phyloP scores from a whole-genome alignment of 2,888 invertebrate genomes.

The Drosophila longiperda region DNA sequence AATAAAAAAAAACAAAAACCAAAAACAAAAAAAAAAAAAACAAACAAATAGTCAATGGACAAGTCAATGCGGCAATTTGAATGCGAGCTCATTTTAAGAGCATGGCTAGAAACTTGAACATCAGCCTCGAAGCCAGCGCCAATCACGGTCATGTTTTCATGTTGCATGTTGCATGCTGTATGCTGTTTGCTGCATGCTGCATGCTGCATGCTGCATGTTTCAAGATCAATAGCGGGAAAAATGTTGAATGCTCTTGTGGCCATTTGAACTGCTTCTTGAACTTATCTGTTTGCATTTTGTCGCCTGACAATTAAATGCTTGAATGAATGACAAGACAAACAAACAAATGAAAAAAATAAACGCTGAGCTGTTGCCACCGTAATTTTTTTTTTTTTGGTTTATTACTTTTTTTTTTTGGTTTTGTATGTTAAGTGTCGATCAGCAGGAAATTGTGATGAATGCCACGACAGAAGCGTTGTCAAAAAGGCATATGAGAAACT shows the following conservation, averaged over 20 bases:
- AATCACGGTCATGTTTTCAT: constrained; percentile 66
- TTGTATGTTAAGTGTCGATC: constrained; percentile 67
- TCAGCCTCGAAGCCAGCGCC: constrained; percentile 26
- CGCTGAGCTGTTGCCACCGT: constrained; percentile 32
- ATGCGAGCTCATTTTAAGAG: constrained; percentile 74
- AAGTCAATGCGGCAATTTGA: constrained; percentile 76
- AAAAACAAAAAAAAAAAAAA: constrained; percentile 3
- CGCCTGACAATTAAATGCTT: constrained; percentile 78
- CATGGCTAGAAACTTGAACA: constrained; percentile 36
- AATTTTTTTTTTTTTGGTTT: background rate
- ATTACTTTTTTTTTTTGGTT: background rate
- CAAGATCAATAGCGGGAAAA: constrained; percentile 66
- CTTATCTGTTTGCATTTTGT: constrained; percentile 79
- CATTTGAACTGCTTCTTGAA: constrained; percentile 63
- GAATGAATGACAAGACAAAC: constrained; percentile 75
- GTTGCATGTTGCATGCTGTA: constrained; percentile 53
- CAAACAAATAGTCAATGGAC: constrained; percentile 62
- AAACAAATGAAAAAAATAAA: constrained; percentile 31
- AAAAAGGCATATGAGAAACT: constrained; percentile 60
- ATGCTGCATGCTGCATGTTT: constrained; percentile 53
- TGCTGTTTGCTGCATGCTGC: constrained; percentile 36
- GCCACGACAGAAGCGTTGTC: constrained; percentile 54
- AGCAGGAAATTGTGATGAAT: constrained; percentile 65
- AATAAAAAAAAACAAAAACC: background rate
- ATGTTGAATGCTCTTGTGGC: constrained; percentile 53